phyloP scores from a whole-genome alignment of 2,888 invertebrate genomes.

The Eristalis arbustorum region DNA sequence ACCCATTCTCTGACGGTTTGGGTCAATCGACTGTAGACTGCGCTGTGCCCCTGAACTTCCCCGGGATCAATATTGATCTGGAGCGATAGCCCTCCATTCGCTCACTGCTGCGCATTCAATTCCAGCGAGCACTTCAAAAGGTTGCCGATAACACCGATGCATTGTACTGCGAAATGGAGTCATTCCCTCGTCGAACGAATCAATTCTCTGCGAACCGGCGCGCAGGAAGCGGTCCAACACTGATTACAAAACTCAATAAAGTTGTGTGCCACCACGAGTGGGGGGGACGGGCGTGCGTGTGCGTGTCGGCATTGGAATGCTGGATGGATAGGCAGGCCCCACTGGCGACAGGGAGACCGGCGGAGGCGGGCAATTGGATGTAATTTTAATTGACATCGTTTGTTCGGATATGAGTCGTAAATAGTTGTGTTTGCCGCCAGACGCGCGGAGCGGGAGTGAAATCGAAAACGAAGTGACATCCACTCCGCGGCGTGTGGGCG shows the following conservation, averaged over 20 bases:
- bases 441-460: not conserved
- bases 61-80: constrained; percentile 48
- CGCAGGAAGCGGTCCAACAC: not conserved
- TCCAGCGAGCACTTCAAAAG: constrained; percentile 48
- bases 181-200: constrained; percentile 10
- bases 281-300: not conserved
- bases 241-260: constrained; percentile 38
- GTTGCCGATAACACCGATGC: constrained; percentile 59
- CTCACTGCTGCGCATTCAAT: constrained; percentile 41
- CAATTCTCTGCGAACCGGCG: not conserved
- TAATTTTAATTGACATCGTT: constrained; percentile 66
- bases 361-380: constrained; percentile 32
- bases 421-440: constrained; percentile 20
- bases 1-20: not conserved
- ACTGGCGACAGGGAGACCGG: not conserved
- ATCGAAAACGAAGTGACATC: constrained; percentile 1
- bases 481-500: not conserved
- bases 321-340: not conserved
- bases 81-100: constrained; percentile 9
- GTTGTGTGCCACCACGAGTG: not conserved
- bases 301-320: not conserved
- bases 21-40: constrained; percentile 13
- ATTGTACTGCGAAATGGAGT: constrained; percentile 40
- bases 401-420: constrained; percentile 49
- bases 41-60: constrained; percentile 47